These are phyloP conservation scores for Sminthopsis crassicaudata DNA, from an alignment of 2,113 vertebrate species.

Conservation along the genomic window DNA sequence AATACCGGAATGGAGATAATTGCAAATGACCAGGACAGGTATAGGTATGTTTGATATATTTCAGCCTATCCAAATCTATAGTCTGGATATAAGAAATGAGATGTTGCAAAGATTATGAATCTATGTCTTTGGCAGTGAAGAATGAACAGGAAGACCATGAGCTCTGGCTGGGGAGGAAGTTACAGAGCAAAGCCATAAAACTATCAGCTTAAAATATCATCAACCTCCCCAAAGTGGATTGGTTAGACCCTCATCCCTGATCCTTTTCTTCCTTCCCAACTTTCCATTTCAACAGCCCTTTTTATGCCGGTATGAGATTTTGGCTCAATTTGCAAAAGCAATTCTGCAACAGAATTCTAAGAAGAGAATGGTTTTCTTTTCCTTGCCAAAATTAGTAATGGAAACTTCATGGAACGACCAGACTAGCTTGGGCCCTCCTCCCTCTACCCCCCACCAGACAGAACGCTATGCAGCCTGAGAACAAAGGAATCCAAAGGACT, in stretches of 20 bases:
- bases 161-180: slow-evolving; percentile 51
- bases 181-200: slow-evolving; percentile 56
- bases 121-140: slow-evolving; percentile 53
- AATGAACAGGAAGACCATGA: slow-evolving; percentile 61
- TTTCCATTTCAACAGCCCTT: not conserved
- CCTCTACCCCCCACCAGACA: not conserved
- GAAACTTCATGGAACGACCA: slow-evolving; percentile 63
- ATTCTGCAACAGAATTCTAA: slow-evolving; percentile 60
- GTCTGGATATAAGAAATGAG: slow-evolving; percentile 48
- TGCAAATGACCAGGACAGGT: slow-evolving; percentile 34
- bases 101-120: slow-evolving; percentile 39
- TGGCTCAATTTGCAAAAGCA: slow-evolving; percentile 41
- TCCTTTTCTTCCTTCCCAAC: slow-evolving; percentile 44
- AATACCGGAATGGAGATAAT: slow-evolving; percentile 45
- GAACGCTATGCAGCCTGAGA: slow-evolving; percentile 12
- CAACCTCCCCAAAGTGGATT: slow-evolving; percentile 42
- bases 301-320: slow-evolving; percentile 59
- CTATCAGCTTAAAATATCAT: slow-evolving; percentile 42
- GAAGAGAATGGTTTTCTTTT: slow-evolving; percentile 43
- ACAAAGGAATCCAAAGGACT: slow-evolving; percentile 60
- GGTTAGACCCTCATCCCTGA: slow-evolving; percentile 9
- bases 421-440: not conserved
- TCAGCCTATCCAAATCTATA: not conserved
- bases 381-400: slow-evolving; percentile 69
- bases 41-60: not conserved